Evolutionary conservation across 2,113 vertebrate species (phyloP).

Genomic region (Dolichallabes microphthalmus): DNA sequence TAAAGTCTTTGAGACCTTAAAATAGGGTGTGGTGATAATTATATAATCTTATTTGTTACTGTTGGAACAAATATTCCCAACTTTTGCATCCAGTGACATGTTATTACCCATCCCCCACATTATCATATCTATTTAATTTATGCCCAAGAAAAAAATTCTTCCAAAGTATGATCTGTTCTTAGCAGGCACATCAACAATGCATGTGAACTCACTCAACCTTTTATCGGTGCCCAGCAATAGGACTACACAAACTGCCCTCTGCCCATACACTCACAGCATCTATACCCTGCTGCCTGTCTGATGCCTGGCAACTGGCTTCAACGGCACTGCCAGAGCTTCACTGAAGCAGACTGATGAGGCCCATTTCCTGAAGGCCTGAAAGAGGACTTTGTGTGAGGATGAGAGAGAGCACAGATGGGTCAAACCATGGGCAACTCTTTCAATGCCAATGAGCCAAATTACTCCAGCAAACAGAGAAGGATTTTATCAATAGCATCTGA

Average conservation of each 20-base stretch:
- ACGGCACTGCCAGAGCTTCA: slow-evolving; percentile 24
- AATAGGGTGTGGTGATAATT: background rate
- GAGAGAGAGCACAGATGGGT: slow-evolving; percentile 41
- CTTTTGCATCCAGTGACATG: background rate
- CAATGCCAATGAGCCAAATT: slow-evolving; percentile 30
- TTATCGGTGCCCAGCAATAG: background rate
- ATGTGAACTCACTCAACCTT: slow-evolving; percentile 41
- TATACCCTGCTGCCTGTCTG: slow-evolving; percentile 28
- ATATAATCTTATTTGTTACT: background rate
- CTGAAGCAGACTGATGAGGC: slow-evolving; percentile 33
- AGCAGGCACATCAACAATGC: slow-evolving; percentile 18
- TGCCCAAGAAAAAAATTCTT: background rate
- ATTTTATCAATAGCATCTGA: slow-evolving; percentile 32
- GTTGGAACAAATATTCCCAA: too few relatives aligned
- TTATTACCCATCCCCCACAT: background rate
- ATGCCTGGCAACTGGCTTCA: slow-evolving; percentile 45
- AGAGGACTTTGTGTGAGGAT: slow-evolving; percentile 51
- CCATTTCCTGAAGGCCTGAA: slow-evolving; percentile 46
- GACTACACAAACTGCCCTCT: slow-evolving; percentile 29
- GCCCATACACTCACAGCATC: slow-evolving; percentile 31
- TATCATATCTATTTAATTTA: background rate
- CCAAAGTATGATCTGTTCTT: background rate
- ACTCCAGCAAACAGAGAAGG: slow-evolving; percentile 32
- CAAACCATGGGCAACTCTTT: slow-evolving; percentile 38
- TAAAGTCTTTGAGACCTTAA: background rate